Evolutionary conservation across 2,797 vertebrate genomes (phyloP).

Genomic region (Etheostoma nigrum): DNA sequence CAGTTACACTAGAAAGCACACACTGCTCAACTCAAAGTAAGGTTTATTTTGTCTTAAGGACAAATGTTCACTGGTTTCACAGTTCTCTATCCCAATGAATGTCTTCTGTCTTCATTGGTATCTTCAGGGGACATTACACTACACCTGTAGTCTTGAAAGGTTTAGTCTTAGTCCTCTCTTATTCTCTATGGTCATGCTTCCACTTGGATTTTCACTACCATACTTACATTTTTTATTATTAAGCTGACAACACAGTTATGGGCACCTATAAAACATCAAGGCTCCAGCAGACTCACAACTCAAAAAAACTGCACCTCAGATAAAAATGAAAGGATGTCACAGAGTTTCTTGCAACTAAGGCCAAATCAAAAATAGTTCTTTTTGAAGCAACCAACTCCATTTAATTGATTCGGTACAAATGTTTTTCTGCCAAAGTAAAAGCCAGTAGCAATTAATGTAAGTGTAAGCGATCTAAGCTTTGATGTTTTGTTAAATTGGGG

Average conservation of each 20-base stretch:
- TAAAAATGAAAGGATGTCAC: slow-evolving; percentile 49
- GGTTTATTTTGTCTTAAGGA: slow-evolving; percentile 4
- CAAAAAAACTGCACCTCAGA: slow-evolving; percentile 31
- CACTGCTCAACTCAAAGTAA: slow-evolving; percentile 4
- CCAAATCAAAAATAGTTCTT: slow-evolving; percentile 43
- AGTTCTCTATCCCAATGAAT: not conserved
- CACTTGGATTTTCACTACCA: slow-evolving; percentile 41
- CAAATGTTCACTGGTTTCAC: not conserved
- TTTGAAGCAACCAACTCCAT: slow-evolving; percentile 39
- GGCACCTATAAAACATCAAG: slow-evolving; percentile 47
- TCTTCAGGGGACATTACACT: slow-evolving; percentile 1
- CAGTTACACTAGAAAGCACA: slow-evolving; percentile 8
- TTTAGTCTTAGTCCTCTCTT: slow-evolving; percentile 17
- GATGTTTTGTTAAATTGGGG: slow-evolving; percentile 52
- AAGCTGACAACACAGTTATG: slow-evolving; percentile 51
- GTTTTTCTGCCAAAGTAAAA: slow-evolving; percentile 32
- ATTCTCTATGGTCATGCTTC: slow-evolving; percentile 19
- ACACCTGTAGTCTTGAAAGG: not conserved
- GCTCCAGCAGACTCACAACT: slow-evolving; percentile 23
- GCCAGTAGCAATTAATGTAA: slow-evolving; percentile 53
- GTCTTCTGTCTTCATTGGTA: not conserved
- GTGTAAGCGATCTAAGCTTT: slow-evolving; percentile 49
- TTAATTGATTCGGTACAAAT: slow-evolving; percentile 44
- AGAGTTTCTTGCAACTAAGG: slow-evolving; percentile 40
- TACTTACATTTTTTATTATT: slow-evolving; percentile 55